phyloP scores from a whole-genome alignment of 92 coral and sea anemone species.

The Palythoa heliodiscus region DNA sequence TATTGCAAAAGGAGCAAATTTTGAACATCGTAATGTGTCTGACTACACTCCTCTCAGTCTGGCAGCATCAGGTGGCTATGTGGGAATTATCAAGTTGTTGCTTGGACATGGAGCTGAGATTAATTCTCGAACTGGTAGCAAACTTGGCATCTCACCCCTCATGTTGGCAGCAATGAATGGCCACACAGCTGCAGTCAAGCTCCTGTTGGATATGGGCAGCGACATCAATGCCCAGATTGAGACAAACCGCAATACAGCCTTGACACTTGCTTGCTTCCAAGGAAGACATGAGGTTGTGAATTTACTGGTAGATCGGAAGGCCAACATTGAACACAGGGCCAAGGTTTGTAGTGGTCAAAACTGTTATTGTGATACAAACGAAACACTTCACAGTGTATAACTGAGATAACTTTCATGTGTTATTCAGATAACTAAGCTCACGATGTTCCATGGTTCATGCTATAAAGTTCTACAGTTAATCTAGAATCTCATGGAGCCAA shows the following conservation, averaged over 20 bases:
- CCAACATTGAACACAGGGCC: slow-evolving; percentile 98
- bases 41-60: slow-evolving; percentile 98
- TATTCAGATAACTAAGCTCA: background rate
- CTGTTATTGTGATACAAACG: background rate
- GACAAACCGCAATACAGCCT: slow-evolving; percentile 96
- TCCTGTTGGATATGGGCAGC: slow-evolving; percentile 93
- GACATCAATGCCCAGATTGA: slow-evolving; percentile 99
- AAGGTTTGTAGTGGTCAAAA: slow-evolving; percentile 59
- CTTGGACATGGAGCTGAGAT: slow-evolving; percentile 96
- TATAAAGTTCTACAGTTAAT: too few species aligned
- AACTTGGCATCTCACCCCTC: slow-evolving; percentile 98
- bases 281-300: slow-evolving; percentile 98
- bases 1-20: slow-evolving; percentile 92
- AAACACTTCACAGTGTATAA: background rate
- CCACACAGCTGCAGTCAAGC: slow-evolving; percentile 95
- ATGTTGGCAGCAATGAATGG: slow-evolving; percentile 99
- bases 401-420: background rate
- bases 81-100: slow-evolving; percentile 90
- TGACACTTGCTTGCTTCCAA: slow-evolving; percentile 97
- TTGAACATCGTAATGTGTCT: slow-evolving; percentile 98
- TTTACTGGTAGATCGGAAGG: slow-evolving; percentile 93
- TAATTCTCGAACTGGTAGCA: slow-evolving; percentile 98
- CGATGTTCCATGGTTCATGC: too few species aligned
- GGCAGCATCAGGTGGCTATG: slow-evolving; percentile 99
- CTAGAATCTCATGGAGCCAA: too few species aligned